phyloP scores from a whole-genome alignment of 2,113 vertebrate species.

The Chelonoidis abingdonii region DNA sequence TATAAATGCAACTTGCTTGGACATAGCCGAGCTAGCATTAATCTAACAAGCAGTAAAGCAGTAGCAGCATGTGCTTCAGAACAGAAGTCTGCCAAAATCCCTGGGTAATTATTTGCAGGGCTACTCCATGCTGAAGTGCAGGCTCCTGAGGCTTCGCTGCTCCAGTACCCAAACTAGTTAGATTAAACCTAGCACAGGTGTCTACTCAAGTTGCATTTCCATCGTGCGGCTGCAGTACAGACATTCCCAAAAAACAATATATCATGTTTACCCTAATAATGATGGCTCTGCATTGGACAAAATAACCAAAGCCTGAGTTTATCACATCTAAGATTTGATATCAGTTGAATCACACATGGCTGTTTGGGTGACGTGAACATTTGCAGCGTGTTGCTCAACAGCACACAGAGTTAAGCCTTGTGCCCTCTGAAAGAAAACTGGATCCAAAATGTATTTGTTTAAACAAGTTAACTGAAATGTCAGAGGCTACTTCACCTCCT shows the following conservation, averaged over 20 bases:
- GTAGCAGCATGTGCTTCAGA: background rate
- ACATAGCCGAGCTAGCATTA: background rate
- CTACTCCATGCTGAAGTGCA: background rate
- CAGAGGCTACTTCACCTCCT: slow-evolving; percentile 46
- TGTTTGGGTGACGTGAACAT: background rate
- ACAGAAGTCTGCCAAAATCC: background rate
- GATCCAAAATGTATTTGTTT: slow-evolving; percentile 63
- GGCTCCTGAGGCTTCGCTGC: background rate
- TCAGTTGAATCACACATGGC: background rate
- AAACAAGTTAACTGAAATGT: slow-evolving; percentile 70
- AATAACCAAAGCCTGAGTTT: background rate
- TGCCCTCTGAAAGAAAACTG: slow-evolving; percentile 51
- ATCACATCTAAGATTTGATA: accelerated
- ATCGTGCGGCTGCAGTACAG: background rate
- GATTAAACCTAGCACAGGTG: background rate
- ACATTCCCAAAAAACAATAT: background rate
- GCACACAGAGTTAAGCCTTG: slow-evolving; percentile 42
- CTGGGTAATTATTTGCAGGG: background rate
- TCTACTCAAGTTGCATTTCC: background rate
- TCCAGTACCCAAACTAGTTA: background rate
- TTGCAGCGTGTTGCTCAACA: background rate
- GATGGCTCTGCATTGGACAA: background rate
- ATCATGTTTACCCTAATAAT: accelerated
- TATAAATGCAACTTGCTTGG: background rate
- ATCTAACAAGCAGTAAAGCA: background rate